Conservation (phyloP, 1,140 invertebrate species). For the Caenorhabditis tropicalis region DNA sequence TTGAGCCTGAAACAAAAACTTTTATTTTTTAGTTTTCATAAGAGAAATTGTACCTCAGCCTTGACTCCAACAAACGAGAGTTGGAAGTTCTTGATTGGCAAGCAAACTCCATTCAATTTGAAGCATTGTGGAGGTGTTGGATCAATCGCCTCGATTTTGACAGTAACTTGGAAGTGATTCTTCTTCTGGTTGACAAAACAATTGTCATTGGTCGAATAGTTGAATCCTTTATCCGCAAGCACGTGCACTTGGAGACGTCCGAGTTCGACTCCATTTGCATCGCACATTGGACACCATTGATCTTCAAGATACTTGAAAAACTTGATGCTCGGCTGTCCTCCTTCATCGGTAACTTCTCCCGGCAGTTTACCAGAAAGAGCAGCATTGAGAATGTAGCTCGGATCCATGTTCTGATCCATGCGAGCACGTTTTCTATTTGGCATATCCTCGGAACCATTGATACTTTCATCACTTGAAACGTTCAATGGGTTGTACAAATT, state of each 20-base stretch:
- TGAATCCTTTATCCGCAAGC: constrained; percentile 72
- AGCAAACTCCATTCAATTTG: constrained; percentile 59
- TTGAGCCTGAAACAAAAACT: constrained; percentile 7
- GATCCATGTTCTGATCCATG: constrained; percentile 7
- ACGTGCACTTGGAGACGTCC: constrained; percentile 61
- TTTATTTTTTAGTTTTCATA: neutral
- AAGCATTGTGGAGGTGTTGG: constrained; percentile 60
- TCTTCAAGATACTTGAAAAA: constrained; percentile 61
- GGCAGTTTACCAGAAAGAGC: neutral
- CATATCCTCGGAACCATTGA: constrained; percentile 27
- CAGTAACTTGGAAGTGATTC: constrained; percentile 77
- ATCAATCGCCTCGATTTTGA: constrained; percentile 61
- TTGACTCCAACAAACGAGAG: constrained; percentile 97
- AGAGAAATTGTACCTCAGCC: constrained; percentile 81
- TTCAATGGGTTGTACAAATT: constrained; percentile 41
- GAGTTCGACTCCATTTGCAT: constrained; percentile 56
- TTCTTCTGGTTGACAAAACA: constrained; percentile 99
- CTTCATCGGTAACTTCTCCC: neutral
- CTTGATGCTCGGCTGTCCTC: constrained; percentile 53
- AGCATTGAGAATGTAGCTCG: neutral
- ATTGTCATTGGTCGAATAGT: constrained; percentile 78
- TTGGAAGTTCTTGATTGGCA: constrained; percentile 84
- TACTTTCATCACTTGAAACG: constrained; percentile 46
- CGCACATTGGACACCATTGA: constrained; percentile 62
- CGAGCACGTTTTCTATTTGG: constrained; percentile 40